Conservation (phyloP, 1,140 invertebrate genomes). For the Saccostrea echinata region DNA sequence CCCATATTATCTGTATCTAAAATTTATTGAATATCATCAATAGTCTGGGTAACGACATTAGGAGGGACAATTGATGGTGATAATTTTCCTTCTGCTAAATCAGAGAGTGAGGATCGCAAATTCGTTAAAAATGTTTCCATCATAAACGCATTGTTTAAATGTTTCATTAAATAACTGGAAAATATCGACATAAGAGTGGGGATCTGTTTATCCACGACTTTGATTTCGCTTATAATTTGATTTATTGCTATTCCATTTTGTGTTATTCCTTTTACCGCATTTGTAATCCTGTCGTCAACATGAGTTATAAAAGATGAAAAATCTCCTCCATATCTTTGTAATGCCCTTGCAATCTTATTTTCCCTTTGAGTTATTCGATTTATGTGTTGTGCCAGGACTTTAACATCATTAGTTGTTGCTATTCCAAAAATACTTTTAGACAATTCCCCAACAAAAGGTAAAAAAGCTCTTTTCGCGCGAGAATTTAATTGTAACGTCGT, state of each 20-base stretch:
- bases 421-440: neutral
- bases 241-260: neutral
- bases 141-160: too few relatives aligned
- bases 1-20: neutral
- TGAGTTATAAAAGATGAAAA: slow-evolving; percentile 45
- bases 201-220: too few relatives aligned
- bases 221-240: too few relatives aligned
- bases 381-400: slow-evolving; percentile 40
- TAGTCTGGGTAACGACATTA: too few relatives aligned
- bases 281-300: neutral
- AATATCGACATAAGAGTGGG: too few relatives aligned
- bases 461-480: neutral
- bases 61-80: too few relatives aligned
- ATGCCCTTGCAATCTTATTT: slow-evolving; percentile 9
- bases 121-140: too few relatives aligned
- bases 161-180: too few relatives aligned
- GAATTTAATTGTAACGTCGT: neutral
- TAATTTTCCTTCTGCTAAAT: neutral
- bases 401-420: neutral
- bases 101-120: neutral
- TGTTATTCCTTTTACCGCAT: slow-evolving; percentile 10
- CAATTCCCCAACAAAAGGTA: neutral
- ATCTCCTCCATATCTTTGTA: slow-evolving; percentile 15
- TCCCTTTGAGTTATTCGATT: slow-evolving; percentile 9
- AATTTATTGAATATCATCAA: neutral